Conservation (phyloP, 2,888 invertebrate species). For the Coelopa pilipes region DNA sequence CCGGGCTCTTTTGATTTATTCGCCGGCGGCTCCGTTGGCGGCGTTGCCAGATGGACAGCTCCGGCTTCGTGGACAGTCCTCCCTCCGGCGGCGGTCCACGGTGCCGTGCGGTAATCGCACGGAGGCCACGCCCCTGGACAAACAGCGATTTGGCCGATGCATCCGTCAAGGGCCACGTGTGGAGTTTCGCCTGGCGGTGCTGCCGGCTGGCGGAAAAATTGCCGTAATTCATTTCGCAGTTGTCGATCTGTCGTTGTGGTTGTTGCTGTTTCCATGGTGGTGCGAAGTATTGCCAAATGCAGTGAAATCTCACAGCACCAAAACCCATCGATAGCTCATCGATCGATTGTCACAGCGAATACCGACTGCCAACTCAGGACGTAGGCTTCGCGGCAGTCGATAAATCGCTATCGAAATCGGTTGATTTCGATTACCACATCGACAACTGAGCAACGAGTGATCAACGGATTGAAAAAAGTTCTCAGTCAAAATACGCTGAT, state of each 20-base stretch:
- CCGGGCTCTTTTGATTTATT: neutral
- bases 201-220: conserved; percentile 1
- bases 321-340: too few species aligned
- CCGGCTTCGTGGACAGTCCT: neutral
- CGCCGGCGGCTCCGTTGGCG: neutral
- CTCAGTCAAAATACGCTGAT: too few species aligned
- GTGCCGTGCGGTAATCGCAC: neutral
- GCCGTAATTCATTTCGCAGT: conserved; percentile 31
- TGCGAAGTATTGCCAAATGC: neutral
- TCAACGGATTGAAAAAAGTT: too few species aligned
- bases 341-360: too few species aligned
- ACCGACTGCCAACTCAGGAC: too few species aligned
- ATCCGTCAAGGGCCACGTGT: neutral
- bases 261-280: neutral
- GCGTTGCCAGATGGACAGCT: neutral
- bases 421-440: too few species aligned
- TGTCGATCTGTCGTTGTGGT: conserved; percentile 13
- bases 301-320: too few species aligned
- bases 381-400: too few species aligned
- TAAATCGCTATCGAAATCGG: too few species aligned
- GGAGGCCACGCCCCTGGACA: conserved; percentile 9
- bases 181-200: neutral
- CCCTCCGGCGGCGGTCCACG: neutral
- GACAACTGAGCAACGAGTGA: too few species aligned
- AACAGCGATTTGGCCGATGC: conserved; percentile 23